Evolutionary conservation across 2,888 invertebrate genomes (phyloP).

Genomic region (Chymomyza fuscimana): DNA sequence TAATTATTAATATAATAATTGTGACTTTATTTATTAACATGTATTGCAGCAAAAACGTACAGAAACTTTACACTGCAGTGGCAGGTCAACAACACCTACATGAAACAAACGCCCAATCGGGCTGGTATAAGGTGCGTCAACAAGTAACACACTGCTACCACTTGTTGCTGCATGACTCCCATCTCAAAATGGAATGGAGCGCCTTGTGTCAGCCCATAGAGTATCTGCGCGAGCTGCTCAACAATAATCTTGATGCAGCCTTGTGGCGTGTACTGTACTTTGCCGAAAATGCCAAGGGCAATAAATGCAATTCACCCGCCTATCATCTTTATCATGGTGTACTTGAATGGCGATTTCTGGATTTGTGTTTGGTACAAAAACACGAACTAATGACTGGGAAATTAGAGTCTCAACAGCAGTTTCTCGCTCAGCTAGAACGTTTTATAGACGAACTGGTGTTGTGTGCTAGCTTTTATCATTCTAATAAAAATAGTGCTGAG

Average conservation of each 20-base stretch:
- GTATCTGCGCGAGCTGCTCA: conserved; percentile 63
- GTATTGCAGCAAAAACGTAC: conserved; percentile 70
- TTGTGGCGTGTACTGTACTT: conserved; percentile 69
- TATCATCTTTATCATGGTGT: conserved; percentile 78
- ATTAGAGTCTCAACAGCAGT: not conserved
- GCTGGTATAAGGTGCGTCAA: conserved; percentile 62
- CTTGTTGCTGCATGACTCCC: conserved; percentile 54
- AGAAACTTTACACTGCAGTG: conserved; percentile 66
- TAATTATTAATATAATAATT: not conserved
- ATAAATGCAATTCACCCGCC: conserved; percentile 74
- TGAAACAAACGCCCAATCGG: conserved; percentile 25
- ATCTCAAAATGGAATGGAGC: conserved; percentile 35
- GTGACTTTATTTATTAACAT: not conserved
- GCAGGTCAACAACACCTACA: conserved; percentile 46
- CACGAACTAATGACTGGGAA: conserved; percentile 22
- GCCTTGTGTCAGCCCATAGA: conserved; percentile 40
- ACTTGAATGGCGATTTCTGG: conserved; percentile 78
- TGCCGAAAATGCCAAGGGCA: conserved; percentile 74
- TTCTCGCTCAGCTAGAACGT: conserved; percentile 59
- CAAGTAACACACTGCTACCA: conserved; percentile 74
- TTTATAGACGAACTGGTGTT: conserved; percentile 64
- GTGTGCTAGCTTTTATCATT: conserved; percentile 66
- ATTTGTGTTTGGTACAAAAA: conserved; percentile 69
- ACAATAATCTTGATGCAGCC: conserved; percentile 60
- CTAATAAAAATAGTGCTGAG: conserved; percentile 78